phyloP scores from a whole-genome alignment of 1,140 invertebrate genomes.

The Sweltsa coloradensis region DNA sequence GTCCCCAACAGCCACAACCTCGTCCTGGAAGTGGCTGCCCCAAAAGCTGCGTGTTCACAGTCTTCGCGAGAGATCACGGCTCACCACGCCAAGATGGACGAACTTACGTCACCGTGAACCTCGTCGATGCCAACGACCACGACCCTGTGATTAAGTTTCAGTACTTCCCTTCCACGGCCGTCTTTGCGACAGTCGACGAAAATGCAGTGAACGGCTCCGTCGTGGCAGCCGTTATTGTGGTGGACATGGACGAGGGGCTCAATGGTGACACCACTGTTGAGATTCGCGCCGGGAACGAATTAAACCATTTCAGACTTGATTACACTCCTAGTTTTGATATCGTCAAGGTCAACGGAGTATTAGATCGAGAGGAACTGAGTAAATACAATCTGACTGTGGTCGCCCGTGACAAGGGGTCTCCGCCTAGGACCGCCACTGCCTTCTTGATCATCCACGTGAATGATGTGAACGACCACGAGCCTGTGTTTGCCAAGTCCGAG shows the following conservation, averaged over 20 bases:
- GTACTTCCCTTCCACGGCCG: conserved; percentile 71
- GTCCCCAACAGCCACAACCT: conserved; percentile 25
- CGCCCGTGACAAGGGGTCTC: conserved; percentile 77
- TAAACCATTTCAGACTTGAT: conserved; percentile 77
- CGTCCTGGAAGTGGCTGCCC: conserved; percentile 49
- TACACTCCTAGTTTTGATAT: conserved; percentile 75
- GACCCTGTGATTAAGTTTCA: conserved; percentile 84
- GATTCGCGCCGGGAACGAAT: conserved; percentile 80
- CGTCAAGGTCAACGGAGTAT: conserved; percentile 78
- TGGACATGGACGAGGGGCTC: conserved; percentile 78
- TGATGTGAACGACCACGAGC: conserved; percentile 90
- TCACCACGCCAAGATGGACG: conserved; percentile 78
- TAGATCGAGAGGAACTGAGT: conserved; percentile 84
- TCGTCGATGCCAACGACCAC: conserved; percentile 90
- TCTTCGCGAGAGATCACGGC: conserved; percentile 86
- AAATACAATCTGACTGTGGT: conserved; percentile 87
- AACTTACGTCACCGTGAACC: conserved; percentile 88
- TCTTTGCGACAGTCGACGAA: conserved; percentile 84
- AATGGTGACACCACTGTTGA: conserved; percentile 79
- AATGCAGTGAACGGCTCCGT: conserved; percentile 79
- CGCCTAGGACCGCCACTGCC: conserved; percentile 66
- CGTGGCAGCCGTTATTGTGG: conserved; percentile 86
- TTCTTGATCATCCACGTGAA: conserved; percentile 86
- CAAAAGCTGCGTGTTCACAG: conserved; percentile 87
- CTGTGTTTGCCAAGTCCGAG: conserved; percentile 86